Evolutionary conservation across 2,888 invertebrate genomes (phyloP).

Genomic region (Microchrysa polita): DNA sequence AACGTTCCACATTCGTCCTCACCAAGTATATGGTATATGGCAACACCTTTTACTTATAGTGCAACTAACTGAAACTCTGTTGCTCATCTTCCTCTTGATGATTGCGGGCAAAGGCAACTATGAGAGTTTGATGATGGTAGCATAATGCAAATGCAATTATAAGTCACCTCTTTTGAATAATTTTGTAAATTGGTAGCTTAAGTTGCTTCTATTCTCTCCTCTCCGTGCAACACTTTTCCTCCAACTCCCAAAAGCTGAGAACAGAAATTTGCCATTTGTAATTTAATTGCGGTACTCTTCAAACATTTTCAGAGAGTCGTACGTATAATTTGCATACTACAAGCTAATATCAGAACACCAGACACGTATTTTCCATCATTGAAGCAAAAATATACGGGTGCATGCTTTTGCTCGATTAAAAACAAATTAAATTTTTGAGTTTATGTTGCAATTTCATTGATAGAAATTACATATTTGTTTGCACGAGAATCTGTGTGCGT

Average conservation of each 20-base stretch:
- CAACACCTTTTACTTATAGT: background rate
- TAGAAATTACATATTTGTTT: background rate
- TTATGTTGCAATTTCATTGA: conserved; percentile 1
- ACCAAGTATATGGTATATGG: too few relatives aligned
- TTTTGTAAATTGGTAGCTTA: conserved; percentile 40
- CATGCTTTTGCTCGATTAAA: conserved; percentile 23
- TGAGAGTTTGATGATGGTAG: conserved; percentile 20
- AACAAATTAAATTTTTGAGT: conserved; percentile 27
- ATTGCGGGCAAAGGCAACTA: background rate
- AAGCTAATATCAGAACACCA: background rate
- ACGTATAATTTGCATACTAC: conserved; percentile 25
- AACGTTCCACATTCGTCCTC: too few relatives aligned
- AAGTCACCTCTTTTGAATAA: conserved; percentile 42
- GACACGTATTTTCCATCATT: background rate
- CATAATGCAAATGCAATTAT: conserved; percentile 37
- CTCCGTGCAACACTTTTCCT: background rate
- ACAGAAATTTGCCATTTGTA: conserved; percentile 22
- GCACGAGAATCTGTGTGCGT: too few relatives aligned
- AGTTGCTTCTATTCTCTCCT: background rate
- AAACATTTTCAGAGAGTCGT: conserved; percentile 25
- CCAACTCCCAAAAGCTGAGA: background rate
- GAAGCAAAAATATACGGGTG: background rate
- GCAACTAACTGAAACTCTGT: conserved; percentile 18
- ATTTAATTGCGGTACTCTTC: conserved; percentile 34
- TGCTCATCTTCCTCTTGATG: background rate